Evolutionary conservation across 2,113 vertebrate genomes (phyloP).

Genomic region (Sapayoa aenigma): DNA sequence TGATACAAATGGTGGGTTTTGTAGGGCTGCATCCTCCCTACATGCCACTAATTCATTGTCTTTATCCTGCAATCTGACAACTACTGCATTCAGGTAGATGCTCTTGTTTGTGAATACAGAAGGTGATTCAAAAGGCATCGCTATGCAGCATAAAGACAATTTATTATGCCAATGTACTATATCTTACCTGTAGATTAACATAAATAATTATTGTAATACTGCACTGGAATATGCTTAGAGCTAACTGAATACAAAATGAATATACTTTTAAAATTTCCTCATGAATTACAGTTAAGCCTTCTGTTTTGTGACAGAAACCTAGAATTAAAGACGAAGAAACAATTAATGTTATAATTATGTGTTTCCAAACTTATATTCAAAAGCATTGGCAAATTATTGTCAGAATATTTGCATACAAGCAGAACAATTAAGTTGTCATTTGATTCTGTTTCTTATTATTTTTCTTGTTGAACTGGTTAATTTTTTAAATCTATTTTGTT

Average conservation of each 20-base stretch:
- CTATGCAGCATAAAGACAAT: not conserved
- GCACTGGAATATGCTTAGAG: slow-evolving; percentile 30
- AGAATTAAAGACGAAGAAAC: slow-evolving; percentile 65
- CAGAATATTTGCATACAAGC: slow-evolving; percentile 43
- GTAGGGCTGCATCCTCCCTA: not conserved
- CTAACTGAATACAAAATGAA: slow-evolving; percentile 51
- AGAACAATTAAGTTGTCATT: slow-evolving; percentile 47
- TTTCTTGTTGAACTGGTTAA: not conserved
- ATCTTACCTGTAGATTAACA: slow-evolving; percentile 35
- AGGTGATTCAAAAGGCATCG: not conserved
- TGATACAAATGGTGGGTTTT: not conserved
- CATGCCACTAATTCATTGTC: not conserved
- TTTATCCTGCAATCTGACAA: not conserved
- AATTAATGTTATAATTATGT: slow-evolving; percentile 64
- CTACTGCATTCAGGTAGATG: not conserved
- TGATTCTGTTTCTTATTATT: slow-evolving; percentile 23
- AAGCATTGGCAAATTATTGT: slow-evolving; percentile 48
- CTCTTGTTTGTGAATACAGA: not conserved
- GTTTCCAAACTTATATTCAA: slow-evolving; percentile 47
- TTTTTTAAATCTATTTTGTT: slow-evolving; percentile 40
- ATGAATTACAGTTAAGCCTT: slow-evolving; percentile 49
- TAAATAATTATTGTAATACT: slow-evolving; percentile 53
- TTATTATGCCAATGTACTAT: not conserved
- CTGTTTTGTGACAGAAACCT: slow-evolving; percentile 69
- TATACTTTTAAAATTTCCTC: slow-evolving; percentile 33